These are phyloP conservation scores for Gari tellinella DNA, from an alignment of 2,888 invertebrate species.

Conservation along the genomic window DNA sequence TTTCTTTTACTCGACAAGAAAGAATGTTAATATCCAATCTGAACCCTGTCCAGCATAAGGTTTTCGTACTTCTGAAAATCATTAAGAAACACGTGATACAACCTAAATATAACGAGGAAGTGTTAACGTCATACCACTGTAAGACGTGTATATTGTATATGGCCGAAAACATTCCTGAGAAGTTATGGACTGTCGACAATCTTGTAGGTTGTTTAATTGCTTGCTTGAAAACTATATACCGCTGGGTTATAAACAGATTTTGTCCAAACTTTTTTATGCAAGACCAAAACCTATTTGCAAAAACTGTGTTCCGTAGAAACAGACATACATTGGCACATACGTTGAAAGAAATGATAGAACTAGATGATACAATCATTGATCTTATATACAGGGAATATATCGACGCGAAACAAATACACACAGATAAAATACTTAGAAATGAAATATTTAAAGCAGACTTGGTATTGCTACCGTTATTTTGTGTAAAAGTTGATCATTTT, in stretches of 20 bases:
- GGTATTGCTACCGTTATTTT: too few species aligned
- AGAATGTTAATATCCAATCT: conserved; percentile 28
- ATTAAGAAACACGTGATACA: conserved; percentile 20
- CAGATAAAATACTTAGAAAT: too few species aligned
- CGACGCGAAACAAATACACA: too few species aligned
- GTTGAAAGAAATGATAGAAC: too few species aligned
- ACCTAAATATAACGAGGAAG: neutral
- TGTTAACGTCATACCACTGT: conserved; percentile 7
- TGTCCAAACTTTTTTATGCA: conserved; percentile 14
- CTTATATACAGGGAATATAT: too few species aligned
- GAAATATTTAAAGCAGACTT: too few species aligned
- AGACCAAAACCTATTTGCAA: conserved; percentile 8
- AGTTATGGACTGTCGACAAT: neutral
- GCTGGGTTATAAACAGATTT: neutral
- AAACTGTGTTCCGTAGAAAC: too few species aligned
- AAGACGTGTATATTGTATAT: neutral
- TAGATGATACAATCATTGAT: too few species aligned
- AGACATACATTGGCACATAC: too few species aligned
- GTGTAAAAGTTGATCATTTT: too few species aligned
- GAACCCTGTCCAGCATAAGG: conserved; percentile 18
- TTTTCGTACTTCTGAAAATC: conserved; percentile 27
- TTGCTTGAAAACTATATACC: neutral
- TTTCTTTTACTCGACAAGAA: conserved; percentile 22
- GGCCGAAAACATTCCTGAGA: neutral
- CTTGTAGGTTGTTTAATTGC: neutral